Base-by-base conservation (phyloP, 2,797 vertebrate genomes). In the Diglossa cyanea region DNA sequence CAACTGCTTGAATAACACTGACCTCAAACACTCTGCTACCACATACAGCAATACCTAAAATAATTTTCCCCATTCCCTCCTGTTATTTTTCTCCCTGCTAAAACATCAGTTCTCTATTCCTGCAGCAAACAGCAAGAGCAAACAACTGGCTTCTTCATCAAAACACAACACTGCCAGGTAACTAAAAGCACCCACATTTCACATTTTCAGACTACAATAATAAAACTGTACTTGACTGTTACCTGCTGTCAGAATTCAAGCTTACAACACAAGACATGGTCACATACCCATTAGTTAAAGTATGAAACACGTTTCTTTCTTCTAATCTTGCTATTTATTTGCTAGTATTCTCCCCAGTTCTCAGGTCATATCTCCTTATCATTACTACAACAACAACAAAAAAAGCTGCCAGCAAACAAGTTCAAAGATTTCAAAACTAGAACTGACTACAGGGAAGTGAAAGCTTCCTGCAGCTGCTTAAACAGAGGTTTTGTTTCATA, bases 401-500 rank as follows among this genome's bases (percentile, higher is more conserved):
- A 54, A 72, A 88, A 80, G 23, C 60, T 86, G 72, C 35, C 73
- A 92, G 71, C 83, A 91, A 95, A 72, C 15, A 78, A 94, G 40
- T 48, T 75, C 74, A 77, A 95, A 87, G 63, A 93, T 86, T 86
- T 78, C 53, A 79, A 91, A 93, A 47, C 53, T 63, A 58, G 74
- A 70, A 83, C 31, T 45, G 39, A 23, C 73, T 82, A 51, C 67
- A 87, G 30, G 42, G 47, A 96, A 95, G 51, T 20, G 18, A 28
- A 78, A 86, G 44, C 58, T 91, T 94, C 78, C 66, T 35, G 68
- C 45, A 94, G 79, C 73, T 87, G 74, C 76, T 86, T 90, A 66
- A 89, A 85, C 28, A 80, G 39, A 57, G 80, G 26, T 67, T 92
- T 71, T 76, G 73, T 30, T 85, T 83, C 65, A 70, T 15, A 28